Conservation (phyloP, 1,140 invertebrate genomes). For the Drosophila sechellia region DNA sequence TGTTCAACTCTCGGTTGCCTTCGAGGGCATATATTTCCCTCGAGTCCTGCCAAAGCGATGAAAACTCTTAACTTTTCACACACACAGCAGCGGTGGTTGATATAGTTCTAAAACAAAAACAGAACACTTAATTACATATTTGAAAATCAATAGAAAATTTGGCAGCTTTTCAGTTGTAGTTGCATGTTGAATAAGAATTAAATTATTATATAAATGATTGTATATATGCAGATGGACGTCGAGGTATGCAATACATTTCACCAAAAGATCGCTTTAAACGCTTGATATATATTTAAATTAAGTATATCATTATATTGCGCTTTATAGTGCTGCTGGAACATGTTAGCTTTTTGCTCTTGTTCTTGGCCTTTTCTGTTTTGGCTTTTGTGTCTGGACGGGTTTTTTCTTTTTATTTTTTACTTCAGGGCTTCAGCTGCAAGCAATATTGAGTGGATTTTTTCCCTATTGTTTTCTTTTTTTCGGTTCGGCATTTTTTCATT, state of each 20-base stretch:
- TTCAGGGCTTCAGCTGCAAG: slow-evolving; percentile 37
- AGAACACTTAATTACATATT: too few species aligned
- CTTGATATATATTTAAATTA: too few species aligned
- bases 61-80: slow-evolving; percentile 13
- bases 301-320: too few species aligned
- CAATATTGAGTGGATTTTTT: slow-evolving; percentile 51
- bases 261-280: too few species aligned
- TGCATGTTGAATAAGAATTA: too few species aligned
- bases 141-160: too few species aligned
- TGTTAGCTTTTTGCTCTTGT: slow-evolving; percentile 30
- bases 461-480: slow-evolving; percentile 17
- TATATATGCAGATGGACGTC: too few species aligned
- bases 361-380: slow-evolving; percentile 41
- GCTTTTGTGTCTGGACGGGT: slow-evolving; percentile 32
- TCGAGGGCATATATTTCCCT: slow-evolving; percentile 14
- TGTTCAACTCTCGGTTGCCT: slow-evolving; percentile 15
- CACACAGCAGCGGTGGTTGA: slow-evolving; percentile 1
- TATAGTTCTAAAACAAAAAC: not conserved
- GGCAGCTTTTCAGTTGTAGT: too few species aligned
- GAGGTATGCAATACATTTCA: too few species aligned
- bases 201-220: too few species aligned
- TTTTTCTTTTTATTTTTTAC: slow-evolving; percentile 20
- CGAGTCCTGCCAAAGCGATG: slow-evolving; percentile 19
- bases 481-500: slow-evolving; percentile 27
- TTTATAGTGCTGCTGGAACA: slow-evolving; percentile 2